A percentile compares a stretch with the other conserved stretches of the same genome.
Conservation (phyloP, 2,888 invertebrate species). For the Embidobia sp. region DNA sequence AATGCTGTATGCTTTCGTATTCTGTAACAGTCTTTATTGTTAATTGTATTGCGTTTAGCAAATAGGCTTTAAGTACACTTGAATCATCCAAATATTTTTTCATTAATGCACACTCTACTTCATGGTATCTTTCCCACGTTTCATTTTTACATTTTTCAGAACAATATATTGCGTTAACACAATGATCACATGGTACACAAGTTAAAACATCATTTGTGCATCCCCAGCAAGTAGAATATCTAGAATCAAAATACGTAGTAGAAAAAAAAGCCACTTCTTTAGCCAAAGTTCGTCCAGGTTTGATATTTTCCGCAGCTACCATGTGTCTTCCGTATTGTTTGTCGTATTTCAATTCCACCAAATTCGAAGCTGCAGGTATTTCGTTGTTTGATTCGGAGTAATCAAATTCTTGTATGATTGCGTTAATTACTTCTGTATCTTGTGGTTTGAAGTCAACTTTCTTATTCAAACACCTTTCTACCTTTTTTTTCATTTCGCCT, state of each 20-base stretch:
- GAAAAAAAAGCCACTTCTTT: no score
- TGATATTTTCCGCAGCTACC: slow-evolving; percentile 86
- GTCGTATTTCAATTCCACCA: slow-evolving; percentile 84
- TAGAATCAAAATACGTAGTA: slow-evolving; percentile 87
- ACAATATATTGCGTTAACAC: slow-evolving; percentile 87
- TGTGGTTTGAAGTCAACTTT: not conserved
- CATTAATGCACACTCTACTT: slow-evolving; percentile 86
- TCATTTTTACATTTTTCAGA: slow-evolving; percentile 84
- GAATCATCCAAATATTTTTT: no score
- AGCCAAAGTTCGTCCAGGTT: slow-evolving; percentile 89
- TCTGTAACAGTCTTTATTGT: not conserved
- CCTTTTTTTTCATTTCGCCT: no score
- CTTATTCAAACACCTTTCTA: not conserved
- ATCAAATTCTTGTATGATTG: not conserved
- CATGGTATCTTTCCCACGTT: slow-evolving; percentile 88
- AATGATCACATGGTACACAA: slow-evolving; percentile 85
- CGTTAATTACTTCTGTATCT: slow-evolving; percentile 1
- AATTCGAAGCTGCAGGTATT: slow-evolving; percentile 85
- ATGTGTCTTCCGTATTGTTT: slow-evolving; percentile 87
- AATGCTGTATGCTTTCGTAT: not conserved
- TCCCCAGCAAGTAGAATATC: slow-evolving; percentile 85
- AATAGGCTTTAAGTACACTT: no score
- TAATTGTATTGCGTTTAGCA: not conserved
- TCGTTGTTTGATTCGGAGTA: slow-evolving; percentile 75
- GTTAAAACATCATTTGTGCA: slow-evolving; percentile 85